These are phyloP conservation scores for Acanthornis magna DNA, from an alignment of 2,797 vertebrate genomes.

Conservation along the genomic window DNA sequence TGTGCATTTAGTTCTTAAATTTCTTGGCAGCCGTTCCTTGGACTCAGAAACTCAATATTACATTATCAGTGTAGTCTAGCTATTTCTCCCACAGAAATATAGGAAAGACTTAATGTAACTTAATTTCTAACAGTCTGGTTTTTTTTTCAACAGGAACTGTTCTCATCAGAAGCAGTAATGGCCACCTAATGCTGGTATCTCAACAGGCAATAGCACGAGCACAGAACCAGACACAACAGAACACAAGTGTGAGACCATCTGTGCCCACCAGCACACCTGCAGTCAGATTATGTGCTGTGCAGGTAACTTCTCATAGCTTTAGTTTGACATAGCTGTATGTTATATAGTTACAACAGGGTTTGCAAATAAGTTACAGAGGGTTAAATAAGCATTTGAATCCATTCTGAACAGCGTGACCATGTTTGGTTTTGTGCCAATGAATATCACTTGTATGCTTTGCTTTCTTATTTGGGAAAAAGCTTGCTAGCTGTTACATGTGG, in stretches of 20 bases:
- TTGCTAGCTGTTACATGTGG: background rate
- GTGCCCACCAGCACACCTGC: conserved; percentile 42
- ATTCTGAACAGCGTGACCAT: background rate
- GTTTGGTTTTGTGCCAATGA: background rate
- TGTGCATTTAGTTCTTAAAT: background rate
- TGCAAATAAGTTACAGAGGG: background rate
- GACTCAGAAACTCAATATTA: background rate
- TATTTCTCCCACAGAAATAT: background rate
- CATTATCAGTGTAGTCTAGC: background rate
- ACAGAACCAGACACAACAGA: conserved; percentile 70
- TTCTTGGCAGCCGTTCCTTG: background rate
- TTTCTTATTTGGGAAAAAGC: background rate
- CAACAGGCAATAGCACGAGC: conserved; percentile 86
- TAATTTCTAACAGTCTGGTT: background rate
- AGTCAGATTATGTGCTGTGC: conserved; percentile 72
- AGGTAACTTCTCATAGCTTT: conserved; percentile 64
- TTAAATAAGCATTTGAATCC: background rate
- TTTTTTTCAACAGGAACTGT: conserved; percentile 83
- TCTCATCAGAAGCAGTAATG: conserved; percentile 89
- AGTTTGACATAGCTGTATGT: rapidly evolving
- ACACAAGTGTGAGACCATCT: conserved; percentile 40
- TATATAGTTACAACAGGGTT: background rate
- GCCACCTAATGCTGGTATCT: conserved; percentile 92
- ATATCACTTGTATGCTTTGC: background rate
- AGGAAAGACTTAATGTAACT: background rate